These are phyloP conservation scores for Galeopterus variegatus DNA, from an alignment of 2,113 vertebrate genomes.

Conservation along the genomic window DNA sequence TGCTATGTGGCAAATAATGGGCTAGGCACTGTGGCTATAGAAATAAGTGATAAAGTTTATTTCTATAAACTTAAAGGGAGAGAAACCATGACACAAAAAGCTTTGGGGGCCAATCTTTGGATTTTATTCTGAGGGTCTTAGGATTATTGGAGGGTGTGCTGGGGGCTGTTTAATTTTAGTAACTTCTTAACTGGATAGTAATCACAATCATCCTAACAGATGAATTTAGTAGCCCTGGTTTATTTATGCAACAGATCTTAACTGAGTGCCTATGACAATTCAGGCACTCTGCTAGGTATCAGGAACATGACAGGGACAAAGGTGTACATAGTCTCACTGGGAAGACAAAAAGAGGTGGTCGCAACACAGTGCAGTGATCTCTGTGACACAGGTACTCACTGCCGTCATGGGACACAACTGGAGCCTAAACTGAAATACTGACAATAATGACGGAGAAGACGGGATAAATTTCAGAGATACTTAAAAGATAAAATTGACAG, in stretches of 20 bases:
- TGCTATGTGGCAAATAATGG: not conserved
- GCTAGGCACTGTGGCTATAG: not conserved
- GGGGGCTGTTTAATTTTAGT: not conserved
- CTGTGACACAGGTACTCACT: too few relatives aligned
- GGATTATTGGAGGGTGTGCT: not conserved
- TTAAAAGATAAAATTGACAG: not conserved
- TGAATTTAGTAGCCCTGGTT: not conserved
- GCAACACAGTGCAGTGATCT: not conserved
- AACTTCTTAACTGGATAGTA: not conserved
- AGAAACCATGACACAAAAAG: not conserved
- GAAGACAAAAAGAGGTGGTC: not conserved
- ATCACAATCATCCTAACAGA: not conserved
- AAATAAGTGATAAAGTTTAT: not conserved
- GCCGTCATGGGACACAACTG: fast-evolving
- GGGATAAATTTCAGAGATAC: not conserved
- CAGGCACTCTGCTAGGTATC: not conserved
- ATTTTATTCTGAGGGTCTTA: not conserved
- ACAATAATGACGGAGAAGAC: not conserved
- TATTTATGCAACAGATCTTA: not conserved
- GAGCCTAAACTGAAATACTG: not conserved
- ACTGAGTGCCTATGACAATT: not conserved
- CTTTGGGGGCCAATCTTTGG: not conserved
- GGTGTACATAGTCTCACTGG: fast-evolving
- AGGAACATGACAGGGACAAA: not conserved
- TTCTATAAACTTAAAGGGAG: not conserved